Base-by-base conservation (phyloP, 2,113 vertebrate species). In the Brachionichthys hirsutus region DNA sequence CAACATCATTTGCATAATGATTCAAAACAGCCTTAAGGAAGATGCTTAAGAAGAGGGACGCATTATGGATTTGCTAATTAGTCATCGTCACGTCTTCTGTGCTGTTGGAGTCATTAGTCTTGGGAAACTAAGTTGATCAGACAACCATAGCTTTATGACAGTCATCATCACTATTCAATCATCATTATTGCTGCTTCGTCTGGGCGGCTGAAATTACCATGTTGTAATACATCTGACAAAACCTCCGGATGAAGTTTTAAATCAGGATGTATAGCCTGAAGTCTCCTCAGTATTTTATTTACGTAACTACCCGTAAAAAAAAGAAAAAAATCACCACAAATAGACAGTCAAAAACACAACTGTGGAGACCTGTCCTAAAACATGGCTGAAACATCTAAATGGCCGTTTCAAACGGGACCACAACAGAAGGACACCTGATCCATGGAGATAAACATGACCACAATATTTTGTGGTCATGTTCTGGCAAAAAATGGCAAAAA, bases 21-120 rank as follows among this genome's bases (percentile, higher is more conserved):
- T 89, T 90, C 81, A 79, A 84, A 88, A 83, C 78, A 83, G 84
- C 86, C 88, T 85, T 77, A 6, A 84, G 90, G 87, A 83, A 88
- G 79, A 86, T 84, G 75, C 88, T 86, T 84, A 82, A 86, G 81
- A 86, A 82, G 81, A 86, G 78, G 78, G 72, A 86, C 86, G 89
- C 82, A 89, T 88, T 89, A 87, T 89, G 90, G 87, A 86, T 91
- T 86, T 90, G 85, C 88, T 90, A 90, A 89, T 89, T 90, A 87
- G 85, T 88, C 77, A 87, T 80, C 73, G 82, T 85, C 83, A 82
- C 41, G 84, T 87, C 65, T 80, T 82, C 71, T 80, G 77, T 74
- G 64, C 79, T 75, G 73, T 73, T 82, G 82, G 75, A 67, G 80
- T 82, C 75, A 70, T 87, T 88, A 89, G 87, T 87, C 78, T 82